Evolutionary conservation across 1,140 invertebrate species (phyloP).

Genomic region (Xylocopa sonorina): DNA sequence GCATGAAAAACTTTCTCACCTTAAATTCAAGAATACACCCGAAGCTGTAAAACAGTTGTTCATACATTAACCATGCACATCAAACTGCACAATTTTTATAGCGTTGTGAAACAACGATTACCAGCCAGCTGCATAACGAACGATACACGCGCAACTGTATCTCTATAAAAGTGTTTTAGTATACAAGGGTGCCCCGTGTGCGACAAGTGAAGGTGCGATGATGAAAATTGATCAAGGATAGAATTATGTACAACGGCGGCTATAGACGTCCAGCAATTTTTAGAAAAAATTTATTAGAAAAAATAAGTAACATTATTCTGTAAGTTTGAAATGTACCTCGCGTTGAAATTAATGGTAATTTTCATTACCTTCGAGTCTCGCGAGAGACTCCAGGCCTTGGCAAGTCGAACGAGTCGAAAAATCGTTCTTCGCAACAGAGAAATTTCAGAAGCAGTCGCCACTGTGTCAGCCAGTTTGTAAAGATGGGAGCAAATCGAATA

Average conservation of each 20-base stretch:
- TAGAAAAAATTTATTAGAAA: too few relatives aligned
- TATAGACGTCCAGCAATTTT: too few relatives aligned
- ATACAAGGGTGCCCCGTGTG: too few relatives aligned
- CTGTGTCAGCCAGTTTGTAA: not conserved
- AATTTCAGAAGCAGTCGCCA: constrained; percentile 23
- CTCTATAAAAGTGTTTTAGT: constrained; percentile 33
- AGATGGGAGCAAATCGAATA: not conserved
- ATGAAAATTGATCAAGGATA: too few relatives aligned
- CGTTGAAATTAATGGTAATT: too few relatives aligned
- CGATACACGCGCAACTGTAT: constrained; percentile 31
- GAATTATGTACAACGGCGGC: too few relatives aligned
- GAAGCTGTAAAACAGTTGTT: constrained; percentile 20
- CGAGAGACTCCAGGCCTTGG: too few relatives aligned
- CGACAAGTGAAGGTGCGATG: too few relatives aligned
- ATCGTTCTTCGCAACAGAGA: constrained; percentile 12
- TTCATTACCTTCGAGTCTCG: not conserved
- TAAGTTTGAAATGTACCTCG: too few relatives aligned
- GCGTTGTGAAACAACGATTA: constrained; percentile 55
- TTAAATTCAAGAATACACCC: constrained; percentile 25
- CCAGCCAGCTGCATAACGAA: constrained; percentile 49
- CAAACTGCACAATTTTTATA: constrained; percentile 53
- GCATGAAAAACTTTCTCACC: not conserved
- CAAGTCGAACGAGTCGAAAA: constrained; percentile 35
- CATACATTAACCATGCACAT: constrained; percentile 50
- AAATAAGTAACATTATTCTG: too few relatives aligned